These are phyloP conservation scores for Dyspetes luteomarginatus DNA, from an alignment of 2,888 invertebrate genomes.

Conservation along the genomic window DNA sequence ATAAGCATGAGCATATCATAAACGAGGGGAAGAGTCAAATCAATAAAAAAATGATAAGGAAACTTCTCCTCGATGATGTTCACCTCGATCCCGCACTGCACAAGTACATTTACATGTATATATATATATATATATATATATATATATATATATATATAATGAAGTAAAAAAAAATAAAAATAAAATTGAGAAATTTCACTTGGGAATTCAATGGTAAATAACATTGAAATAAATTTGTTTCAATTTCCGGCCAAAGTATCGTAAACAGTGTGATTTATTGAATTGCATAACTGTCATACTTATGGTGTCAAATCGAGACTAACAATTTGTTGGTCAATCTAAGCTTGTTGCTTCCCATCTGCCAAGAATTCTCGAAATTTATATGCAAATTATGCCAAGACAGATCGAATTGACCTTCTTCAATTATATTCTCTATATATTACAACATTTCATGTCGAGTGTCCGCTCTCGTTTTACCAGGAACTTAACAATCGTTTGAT, in stretches of 20 bases:
- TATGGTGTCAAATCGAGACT: neutral
- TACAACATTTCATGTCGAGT: slow-evolving; percentile 10
- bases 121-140: no score
- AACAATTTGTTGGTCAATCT: slow-evolving; percentile 23
- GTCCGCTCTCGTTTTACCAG: slow-evolving; percentile 15
- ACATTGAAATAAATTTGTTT: no score
- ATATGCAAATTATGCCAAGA: slow-evolving; percentile 46
- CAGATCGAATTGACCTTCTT: slow-evolving; percentile 48
- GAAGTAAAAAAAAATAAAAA: no score
- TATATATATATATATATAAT: no score
- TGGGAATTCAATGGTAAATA: no score
- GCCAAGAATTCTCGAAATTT: slow-evolving; percentile 33
- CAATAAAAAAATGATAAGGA: no score
- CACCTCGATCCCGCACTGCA: no score
- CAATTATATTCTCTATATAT: neutral
- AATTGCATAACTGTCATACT: neutral
- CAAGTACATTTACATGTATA: no score
- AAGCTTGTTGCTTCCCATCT: slow-evolving; percentile 16
- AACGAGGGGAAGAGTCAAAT: no score
- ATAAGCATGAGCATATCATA: neutral
- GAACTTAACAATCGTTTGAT: slow-evolving; percentile 50
- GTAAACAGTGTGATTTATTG: neutral
- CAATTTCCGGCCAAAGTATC: no score
- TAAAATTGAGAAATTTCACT: no score
- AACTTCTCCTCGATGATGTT: no score